Conservation (phyloP, 2,113 vertebrate species). For the Trochalopteron elliotii region DNA sequence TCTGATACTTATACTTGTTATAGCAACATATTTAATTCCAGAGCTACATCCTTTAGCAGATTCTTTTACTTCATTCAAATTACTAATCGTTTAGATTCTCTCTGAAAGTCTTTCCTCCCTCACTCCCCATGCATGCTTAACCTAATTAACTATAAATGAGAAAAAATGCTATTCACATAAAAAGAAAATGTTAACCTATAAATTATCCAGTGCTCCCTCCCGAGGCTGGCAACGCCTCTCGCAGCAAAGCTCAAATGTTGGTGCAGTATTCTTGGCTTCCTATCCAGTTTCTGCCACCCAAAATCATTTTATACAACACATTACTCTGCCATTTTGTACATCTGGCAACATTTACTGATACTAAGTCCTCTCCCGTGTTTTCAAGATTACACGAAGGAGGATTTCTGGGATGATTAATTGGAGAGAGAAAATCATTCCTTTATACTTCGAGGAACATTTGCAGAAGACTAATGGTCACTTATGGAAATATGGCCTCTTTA, state of each 20-base stretch:
- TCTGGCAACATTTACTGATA: slow-evolving; percentile 43
- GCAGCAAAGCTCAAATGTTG: slow-evolving; percentile 35
- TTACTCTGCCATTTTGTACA: slow-evolving; percentile 47
- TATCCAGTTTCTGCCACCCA: slow-evolving; percentile 26
- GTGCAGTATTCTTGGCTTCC: slow-evolving; percentile 40
- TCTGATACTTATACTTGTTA: slow-evolving; percentile 48
- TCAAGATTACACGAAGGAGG: slow-evolving; percentile 37
- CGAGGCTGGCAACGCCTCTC: slow-evolving; percentile 47
- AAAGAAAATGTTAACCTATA: slow-evolving; percentile 84
- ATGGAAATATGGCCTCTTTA: slow-evolving; percentile 59
- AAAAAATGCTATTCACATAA: slow-evolving; percentile 80
- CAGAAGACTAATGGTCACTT: slow-evolving; percentile 65
- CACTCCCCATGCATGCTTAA: slow-evolving; percentile 78
- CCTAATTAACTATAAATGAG: slow-evolving; percentile 84
- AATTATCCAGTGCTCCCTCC: slow-evolving; percentile 72
- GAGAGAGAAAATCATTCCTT: slow-evolving; percentile 42
- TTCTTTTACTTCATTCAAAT: slow-evolving; percentile 78
- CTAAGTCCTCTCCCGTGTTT: slow-evolving; percentile 34
- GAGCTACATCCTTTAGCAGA: slow-evolving; percentile 62
- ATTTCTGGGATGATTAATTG: slow-evolving; percentile 53
- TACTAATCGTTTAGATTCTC: slow-evolving; percentile 76
- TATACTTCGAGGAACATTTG: slow-evolving; percentile 66
- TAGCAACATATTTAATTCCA: slow-evolving; percentile 59
- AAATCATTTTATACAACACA: slow-evolving; percentile 51
- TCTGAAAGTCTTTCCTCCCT: slow-evolving; percentile 77